These are phyloP conservation scores for Pheosia tremula DNA, from an alignment of 2,888 invertebrate species.

Conservation along the genomic window DNA sequence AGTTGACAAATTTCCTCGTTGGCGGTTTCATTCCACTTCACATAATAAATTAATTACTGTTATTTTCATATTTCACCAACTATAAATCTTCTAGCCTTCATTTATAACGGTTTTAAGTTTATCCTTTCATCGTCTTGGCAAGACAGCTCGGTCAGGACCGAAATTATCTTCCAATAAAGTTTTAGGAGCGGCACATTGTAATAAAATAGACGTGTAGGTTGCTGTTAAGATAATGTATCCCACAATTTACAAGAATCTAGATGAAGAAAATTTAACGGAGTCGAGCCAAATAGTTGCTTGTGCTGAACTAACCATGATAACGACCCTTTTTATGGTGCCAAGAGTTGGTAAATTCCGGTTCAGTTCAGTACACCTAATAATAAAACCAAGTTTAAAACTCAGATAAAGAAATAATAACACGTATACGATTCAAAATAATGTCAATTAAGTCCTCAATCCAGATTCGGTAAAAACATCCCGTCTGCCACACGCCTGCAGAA, in stretches of 20 bases:
- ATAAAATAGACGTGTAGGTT: background rate
- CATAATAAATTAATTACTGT: conserved; percentile 40
- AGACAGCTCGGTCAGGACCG: background rate
- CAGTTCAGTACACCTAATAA: background rate
- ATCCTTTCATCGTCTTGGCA: background rate
- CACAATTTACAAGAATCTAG: background rate
- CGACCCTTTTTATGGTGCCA: background rate
- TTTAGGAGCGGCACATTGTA: background rate
- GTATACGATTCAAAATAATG: no score
- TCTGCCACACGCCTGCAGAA: background rate
- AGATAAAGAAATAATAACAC: no score
- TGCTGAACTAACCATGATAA: background rate
- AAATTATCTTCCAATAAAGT: conserved; percentile 1
- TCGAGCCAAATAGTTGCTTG: background rate
- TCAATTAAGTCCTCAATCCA: background rate
- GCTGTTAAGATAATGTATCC: background rate
- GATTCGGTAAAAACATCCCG: background rate
- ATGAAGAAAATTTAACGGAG: background rate
- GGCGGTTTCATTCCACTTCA: conserved; percentile 41
- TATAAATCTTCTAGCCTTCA: conserved; percentile 16
- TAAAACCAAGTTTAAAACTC: background rate
- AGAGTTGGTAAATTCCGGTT: background rate
- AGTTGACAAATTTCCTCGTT: conserved; percentile 46
- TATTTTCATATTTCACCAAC: conserved; percentile 28
- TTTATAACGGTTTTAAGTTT: conserved; percentile 14